phyloP scores from a whole-genome alignment of 2,888 invertebrate species.

The Taenaris catops region DNA sequence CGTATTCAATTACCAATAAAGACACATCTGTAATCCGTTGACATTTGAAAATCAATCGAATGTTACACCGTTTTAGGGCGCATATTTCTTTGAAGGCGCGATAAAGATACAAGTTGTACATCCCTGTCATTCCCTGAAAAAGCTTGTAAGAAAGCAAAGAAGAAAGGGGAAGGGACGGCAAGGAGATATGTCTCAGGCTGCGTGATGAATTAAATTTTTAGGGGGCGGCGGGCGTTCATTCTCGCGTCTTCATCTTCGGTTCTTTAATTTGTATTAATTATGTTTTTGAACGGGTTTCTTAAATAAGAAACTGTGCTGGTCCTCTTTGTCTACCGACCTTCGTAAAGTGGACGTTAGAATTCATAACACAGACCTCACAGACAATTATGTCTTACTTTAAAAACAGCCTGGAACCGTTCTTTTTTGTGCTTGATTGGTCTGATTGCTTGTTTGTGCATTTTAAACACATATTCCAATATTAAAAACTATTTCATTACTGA shows the following conservation, averaged over 20 bases:
- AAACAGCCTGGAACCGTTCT: too few species aligned
- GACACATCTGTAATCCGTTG: conserved; percentile 24
- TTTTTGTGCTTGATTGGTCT: too few species aligned
- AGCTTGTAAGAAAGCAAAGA: conserved; percentile 77
- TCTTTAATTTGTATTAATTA: conserved; percentile 71
- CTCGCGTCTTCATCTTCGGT: conserved; percentile 68
- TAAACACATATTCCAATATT: too few species aligned
- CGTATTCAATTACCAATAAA: conserved; percentile 42
- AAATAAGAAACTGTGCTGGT: conserved; percentile 15
- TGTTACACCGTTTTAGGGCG: neutral
- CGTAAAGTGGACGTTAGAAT: too few species aligned
- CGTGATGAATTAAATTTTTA: conserved; percentile 80
- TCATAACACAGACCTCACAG: too few species aligned
- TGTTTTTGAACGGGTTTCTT: conserved; percentile 39
- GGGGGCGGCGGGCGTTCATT: conserved; percentile 65
- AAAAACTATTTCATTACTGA: too few species aligned
- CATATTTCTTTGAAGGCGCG: conserved; percentile 20
- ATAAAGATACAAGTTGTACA: conserved; percentile 43
- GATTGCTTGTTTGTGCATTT: too few species aligned
- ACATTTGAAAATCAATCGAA: conserved; percentile 21
- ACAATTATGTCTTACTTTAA: too few species aligned
- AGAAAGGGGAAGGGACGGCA: conserved; percentile 70
- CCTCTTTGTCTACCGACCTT: too few species aligned
- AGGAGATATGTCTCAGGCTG: conserved; percentile 72
- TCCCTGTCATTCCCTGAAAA: conserved; percentile 60